Evolutionary conservation across 2,888 invertebrate species (phyloP).

Genomic region (Stictocephala bisonia): DNA sequence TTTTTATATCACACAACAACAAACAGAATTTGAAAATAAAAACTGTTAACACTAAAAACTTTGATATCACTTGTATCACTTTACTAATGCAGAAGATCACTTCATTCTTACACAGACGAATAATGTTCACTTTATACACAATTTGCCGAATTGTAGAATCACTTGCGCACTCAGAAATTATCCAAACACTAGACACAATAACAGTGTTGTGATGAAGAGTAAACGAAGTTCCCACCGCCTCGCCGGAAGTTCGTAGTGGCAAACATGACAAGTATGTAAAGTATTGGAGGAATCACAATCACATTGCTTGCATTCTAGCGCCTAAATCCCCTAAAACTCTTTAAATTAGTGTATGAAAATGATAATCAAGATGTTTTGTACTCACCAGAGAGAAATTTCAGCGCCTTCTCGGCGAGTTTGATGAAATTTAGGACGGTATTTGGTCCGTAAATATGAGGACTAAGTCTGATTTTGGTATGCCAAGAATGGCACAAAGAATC

Average conservation of each 20-base stretch:
- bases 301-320: slow-evolving; percentile 79
- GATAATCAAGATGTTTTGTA: slow-evolving; percentile 62
- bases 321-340: slow-evolving; percentile 63
- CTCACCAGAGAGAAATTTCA: slow-evolving; percentile 79
- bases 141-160: slow-evolving; percentile 8
- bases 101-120: too few species aligned
- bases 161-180: slow-evolving; percentile 34
- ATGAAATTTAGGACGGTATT: slow-evolving; percentile 76
- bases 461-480: slow-evolving; percentile 82
- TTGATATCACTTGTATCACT: too few species aligned
- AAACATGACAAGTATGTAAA: slow-evolving; percentile 78
- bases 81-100: too few species aligned
- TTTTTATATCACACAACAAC: too few species aligned
- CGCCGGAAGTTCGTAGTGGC: slow-evolving; percentile 63
- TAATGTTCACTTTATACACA: too few species aligned
- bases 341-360: slow-evolving; percentile 46
- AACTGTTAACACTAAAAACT: too few species aligned
- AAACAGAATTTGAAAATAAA: too few species aligned
- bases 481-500: slow-evolving; percentile 98
- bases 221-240: slow-evolving; percentile 49
- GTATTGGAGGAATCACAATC: slow-evolving; percentile 80
- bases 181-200: slow-evolving; percentile 25
- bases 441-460: slow-evolving; percentile 70
- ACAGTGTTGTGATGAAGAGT: slow-evolving; percentile 44
- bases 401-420: slow-evolving; percentile 72